Conservation (phyloP, 2,113 vertebrate species). For the Atrichornis clamosus region DNA sequence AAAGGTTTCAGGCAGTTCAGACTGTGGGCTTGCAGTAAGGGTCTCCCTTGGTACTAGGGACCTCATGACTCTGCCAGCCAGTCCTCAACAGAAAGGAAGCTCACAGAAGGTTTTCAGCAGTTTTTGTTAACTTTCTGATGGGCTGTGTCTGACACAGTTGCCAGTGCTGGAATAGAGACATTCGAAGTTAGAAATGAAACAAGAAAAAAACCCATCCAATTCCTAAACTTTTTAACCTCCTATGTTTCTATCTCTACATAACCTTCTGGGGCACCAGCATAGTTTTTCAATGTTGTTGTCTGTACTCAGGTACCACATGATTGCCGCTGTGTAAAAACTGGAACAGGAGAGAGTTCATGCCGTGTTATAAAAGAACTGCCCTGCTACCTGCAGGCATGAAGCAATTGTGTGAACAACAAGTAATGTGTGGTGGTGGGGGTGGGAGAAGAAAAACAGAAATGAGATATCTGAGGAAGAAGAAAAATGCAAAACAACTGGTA, state of each 20-base stretch:
- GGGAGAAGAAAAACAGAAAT: background rate
- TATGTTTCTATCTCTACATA: background rate
- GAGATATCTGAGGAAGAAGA: background rate
- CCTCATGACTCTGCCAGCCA: background rate
- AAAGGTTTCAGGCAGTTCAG: background rate
- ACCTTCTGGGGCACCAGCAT: background rate
- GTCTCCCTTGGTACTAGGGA: fast-evolving
- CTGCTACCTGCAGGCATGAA: background rate
- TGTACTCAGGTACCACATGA: fast-evolving
- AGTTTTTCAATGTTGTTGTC: background rate
- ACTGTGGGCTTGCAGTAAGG: background rate
- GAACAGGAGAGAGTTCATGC: background rate
- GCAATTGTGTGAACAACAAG: background rate
- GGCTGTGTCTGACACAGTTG: background rate
- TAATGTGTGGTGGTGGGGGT: background rate
- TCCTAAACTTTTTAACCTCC: background rate
- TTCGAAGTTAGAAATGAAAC: background rate
- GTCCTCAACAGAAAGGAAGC: background rate
- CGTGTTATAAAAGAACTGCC: background rate
- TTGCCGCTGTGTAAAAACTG: background rate
- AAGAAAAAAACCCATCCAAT: background rate
- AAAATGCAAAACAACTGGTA: background rate
- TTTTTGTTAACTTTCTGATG: background rate
- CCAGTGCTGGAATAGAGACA: background rate
- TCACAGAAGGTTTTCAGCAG: background rate